Evolutionary conservation across 2,888 invertebrate species (phyloP).

Genomic region (Melikaiella ostensackeni): DNA sequence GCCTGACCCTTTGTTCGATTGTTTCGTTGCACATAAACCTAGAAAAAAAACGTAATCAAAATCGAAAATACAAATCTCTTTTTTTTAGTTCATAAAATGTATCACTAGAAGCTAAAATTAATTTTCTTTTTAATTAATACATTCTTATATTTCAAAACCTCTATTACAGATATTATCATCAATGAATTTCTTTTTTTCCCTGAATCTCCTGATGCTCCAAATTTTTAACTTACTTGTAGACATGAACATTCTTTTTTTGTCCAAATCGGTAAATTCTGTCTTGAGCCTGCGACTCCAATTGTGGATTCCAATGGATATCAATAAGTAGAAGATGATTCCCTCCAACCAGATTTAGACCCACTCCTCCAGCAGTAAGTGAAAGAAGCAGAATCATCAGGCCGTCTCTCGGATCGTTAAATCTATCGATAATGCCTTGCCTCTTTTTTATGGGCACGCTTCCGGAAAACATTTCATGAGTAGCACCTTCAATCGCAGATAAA

Average conservation of each 20-base stretch:
- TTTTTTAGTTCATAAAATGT: slow-evolving; percentile 62
- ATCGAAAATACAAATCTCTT: slow-evolving; percentile 81
- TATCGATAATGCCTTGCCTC: slow-evolving; percentile 78
- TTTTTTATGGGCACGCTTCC: slow-evolving; percentile 87
- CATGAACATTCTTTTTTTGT: slow-evolving; percentile 87
- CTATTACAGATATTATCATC: too few species aligned
- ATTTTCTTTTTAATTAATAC: too few species aligned
- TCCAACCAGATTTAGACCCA: slow-evolving; percentile 95
- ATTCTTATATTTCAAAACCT: too few species aligned
- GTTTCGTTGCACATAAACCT: slow-evolving; percentile 91
- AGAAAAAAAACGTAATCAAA: slow-evolving; percentile 53
- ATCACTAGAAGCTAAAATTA: too few species aligned
- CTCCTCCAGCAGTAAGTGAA: slow-evolving; percentile 95
- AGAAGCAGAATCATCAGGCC: slow-evolving; percentile 84
- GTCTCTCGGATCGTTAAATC: slow-evolving; percentile 61
- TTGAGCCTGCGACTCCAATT: slow-evolving; percentile 95
- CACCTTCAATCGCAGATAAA: slow-evolving; percentile 81
- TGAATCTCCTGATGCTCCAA: neutral
- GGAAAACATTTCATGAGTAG: slow-evolving; percentile 81
- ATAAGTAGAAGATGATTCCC: slow-evolving; percentile 94
- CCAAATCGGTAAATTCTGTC: slow-evolving; percentile 96
- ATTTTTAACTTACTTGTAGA: slow-evolving; percentile 84
- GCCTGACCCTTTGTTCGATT: slow-evolving; percentile 91
- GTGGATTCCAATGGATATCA: slow-evolving; percentile 98
- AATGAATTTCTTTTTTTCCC: too few species aligned